Percentiles rank a stretch among this genome's conserved stretches.
Conservation (phyloP, 2,888 invertebrate species). For the Clistopyga incitator region DNA sequence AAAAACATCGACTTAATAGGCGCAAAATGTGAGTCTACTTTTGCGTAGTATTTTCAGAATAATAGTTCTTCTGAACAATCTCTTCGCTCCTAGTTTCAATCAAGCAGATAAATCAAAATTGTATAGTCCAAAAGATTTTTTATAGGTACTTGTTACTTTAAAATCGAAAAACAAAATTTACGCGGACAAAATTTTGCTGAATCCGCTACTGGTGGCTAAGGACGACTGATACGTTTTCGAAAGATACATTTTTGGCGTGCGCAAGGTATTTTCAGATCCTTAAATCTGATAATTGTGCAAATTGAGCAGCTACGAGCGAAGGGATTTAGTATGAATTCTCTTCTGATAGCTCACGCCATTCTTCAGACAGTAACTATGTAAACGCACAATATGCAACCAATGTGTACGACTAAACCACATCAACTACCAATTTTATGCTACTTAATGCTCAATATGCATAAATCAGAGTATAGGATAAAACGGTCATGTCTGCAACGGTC, state of each 20-base stretch:
- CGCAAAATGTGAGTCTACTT: background rate
- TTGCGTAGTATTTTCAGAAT: conserved; percentile 6
- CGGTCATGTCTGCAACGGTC: background rate
- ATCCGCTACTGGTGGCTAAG: background rate
- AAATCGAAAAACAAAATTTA: background rate
- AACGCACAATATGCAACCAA: conserved; percentile 35
- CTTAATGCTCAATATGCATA: background rate
- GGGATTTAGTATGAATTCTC: background rate
- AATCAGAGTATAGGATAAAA: conserved; percentile 1
- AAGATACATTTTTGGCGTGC: background rate
- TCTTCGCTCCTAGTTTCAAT: conserved; percentile 15
- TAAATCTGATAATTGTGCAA: background rate
- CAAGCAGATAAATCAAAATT: conserved; percentile 4
- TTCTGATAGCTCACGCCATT: background rate
- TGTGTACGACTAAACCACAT: background rate
- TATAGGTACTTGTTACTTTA: background rate
- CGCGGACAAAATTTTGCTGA: background rate
- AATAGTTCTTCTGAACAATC: background rate
- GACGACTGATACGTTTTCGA: background rate
- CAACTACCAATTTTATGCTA: conserved; percentile 1
- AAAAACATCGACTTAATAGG: background rate
- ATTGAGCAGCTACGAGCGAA: background rate
- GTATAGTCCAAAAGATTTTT: background rate
- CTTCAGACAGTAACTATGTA: conserved; percentile 7
- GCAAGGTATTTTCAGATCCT: background rate